Percentiles rank a stretch among this genome's conserved stretches.
phyloP scores from a whole-genome alignment of 2,888 invertebrate species.

The Phalangium opilio region DNA sequence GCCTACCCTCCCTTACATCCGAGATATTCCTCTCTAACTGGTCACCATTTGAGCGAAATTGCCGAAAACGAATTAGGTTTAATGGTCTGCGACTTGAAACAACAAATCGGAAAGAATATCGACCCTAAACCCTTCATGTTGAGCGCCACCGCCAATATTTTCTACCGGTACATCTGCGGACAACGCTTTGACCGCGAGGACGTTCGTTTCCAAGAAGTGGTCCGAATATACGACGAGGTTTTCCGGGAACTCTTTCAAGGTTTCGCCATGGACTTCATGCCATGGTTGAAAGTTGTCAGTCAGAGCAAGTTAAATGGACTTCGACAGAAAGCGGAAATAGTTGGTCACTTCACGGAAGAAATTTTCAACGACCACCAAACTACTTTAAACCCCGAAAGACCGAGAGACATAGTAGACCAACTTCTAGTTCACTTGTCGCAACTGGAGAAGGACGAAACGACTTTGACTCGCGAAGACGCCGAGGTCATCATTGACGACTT shows the following conservation, averaged over 20 bases:
- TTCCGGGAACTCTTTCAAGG: conserved; percentile 86
- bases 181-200: conserved; percentile 46
- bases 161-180: conserved; percentile 73
- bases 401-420: conserved; percentile 17
- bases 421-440: conserved; percentile 13
- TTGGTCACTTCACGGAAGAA: conserved; percentile 10
- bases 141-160: conserved; percentile 65
- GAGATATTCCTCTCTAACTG: conserved; percentile 52
- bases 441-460: conserved; percentile 5
- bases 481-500: conserved; percentile 42
- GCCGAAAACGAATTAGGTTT: conserved; percentile 39
- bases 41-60: conserved; percentile 52
- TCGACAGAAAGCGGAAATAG: conserved; percentile 8
- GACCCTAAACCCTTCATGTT: conserved; percentile 52
- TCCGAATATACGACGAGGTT: conserved; percentile 62
- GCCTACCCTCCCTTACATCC: conserved; percentile 65
- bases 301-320: conserved; percentile 40
- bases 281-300: conserved; percentile 55
- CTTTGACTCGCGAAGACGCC: conserved; percentile 13
- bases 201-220: conserved; percentile 47
- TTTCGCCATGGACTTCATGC: conserved; percentile 69
- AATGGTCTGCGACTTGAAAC: conserved; percentile 18
- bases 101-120: conserved; percentile 13
- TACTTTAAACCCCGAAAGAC: conserved; percentile 7
- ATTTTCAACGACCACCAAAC: conserved; percentile 10